Percentiles rank a stretch among this genome's conserved stretches.
Conservation (phyloP, 2,888 invertebrate genomes). For the Anoplius nigerrimus region DNA sequence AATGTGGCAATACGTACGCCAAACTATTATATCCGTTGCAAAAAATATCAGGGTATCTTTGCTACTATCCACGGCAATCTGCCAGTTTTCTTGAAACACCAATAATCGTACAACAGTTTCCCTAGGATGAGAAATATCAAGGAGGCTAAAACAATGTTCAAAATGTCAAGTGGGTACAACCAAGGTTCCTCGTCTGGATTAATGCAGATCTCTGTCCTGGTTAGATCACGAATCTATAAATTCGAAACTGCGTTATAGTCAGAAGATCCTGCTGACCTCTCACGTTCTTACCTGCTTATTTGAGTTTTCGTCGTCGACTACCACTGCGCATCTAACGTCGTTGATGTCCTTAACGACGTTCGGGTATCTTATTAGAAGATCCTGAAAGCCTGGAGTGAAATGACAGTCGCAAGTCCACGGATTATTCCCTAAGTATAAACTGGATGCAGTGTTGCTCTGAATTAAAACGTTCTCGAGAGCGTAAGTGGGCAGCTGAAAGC, state of each 20-base stretch:
- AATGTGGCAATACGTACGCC: not conserved
- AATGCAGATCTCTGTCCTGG: slow-evolving; percentile 83
- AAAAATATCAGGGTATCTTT: slow-evolving; percentile 81
- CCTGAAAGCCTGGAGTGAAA: slow-evolving; percentile 84
- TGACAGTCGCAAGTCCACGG: slow-evolving; percentile 90
- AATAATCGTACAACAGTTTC: slow-evolving; percentile 88
- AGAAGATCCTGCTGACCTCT: slow-evolving; percentile 7
- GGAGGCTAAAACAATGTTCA: slow-evolving; percentile 82
- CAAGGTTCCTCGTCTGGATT: slow-evolving; percentile 76
- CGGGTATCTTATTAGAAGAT: slow-evolving; percentile 78
- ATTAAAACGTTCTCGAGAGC: slow-evolving; percentile 87
- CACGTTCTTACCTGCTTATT: slow-evolving; percentile 77
- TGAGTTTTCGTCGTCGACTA: slow-evolving; percentile 80
- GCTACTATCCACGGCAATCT: slow-evolving; percentile 89
- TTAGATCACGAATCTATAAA: slow-evolving; percentile 82
- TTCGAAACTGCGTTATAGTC: not conserved
- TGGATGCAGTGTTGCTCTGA: slow-evolving; percentile 82
- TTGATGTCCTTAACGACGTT: slow-evolving; percentile 82
- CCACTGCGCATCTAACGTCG: slow-evolving; percentile 83
- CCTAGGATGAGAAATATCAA: slow-evolving; percentile 84
- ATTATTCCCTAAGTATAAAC: slow-evolving; percentile 84
- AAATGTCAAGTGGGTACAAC: slow-evolving; percentile 83
- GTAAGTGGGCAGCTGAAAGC: slow-evolving; percentile 84
- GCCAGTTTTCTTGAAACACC: slow-evolving; percentile 86
- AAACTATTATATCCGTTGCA: not conserved